Percentiles rank a stretch among this genome's conserved stretches.
Evolutionary conservation across 2,888 invertebrate genomes (phyloP).

Genomic region (Cantharis flavilabris): DNA sequence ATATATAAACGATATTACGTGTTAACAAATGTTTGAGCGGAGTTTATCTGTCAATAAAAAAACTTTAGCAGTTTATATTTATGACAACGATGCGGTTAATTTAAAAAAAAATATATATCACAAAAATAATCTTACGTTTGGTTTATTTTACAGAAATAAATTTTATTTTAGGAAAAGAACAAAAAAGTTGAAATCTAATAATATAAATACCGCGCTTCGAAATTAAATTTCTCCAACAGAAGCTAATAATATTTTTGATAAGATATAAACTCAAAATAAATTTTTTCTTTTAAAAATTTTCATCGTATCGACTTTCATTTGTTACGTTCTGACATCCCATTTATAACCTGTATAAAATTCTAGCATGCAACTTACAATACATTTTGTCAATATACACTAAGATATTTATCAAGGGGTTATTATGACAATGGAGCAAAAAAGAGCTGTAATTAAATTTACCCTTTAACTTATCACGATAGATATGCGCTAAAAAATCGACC

Average conservation of each 20-base stretch:
- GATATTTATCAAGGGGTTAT: neutral
- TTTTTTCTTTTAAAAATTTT: neutral
- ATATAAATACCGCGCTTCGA: neutral
- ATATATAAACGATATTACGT: neutral
- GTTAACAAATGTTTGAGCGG: neutral
- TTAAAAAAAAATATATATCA: neutral
- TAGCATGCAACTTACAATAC: neutral
- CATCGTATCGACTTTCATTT: neutral
- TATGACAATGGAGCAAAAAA: neutral
- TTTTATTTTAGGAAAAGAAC: neutral
- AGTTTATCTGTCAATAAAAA: neutral
- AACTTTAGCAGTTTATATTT: neutral
- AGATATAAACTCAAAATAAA: neutral
- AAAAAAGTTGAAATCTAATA: neutral
- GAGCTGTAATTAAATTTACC: neutral
- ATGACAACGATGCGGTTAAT: neutral
- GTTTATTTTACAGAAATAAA: neutral
- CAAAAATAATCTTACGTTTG: neutral
- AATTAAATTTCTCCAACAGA: neutral
- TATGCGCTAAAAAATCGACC: neutral
- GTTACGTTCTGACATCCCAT: neutral
- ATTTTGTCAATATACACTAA: neutral
- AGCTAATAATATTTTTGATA: neutral
- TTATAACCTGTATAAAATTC: neutral
- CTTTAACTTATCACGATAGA: neutral